Conservation (phyloP, 2,113 vertebrate genomes). For the Boulengerochromis microlepis region DNA sequence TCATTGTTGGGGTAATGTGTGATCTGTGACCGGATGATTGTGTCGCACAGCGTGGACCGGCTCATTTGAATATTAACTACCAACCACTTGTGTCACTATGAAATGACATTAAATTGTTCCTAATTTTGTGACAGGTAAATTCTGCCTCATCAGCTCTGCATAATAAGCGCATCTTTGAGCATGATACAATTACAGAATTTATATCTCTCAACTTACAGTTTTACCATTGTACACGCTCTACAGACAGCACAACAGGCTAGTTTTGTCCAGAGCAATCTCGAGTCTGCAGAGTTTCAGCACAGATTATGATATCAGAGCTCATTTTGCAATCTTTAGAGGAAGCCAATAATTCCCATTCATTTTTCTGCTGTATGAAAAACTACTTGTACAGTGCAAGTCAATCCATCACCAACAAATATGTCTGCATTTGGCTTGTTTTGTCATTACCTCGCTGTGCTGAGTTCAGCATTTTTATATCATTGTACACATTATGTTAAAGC, state of each 20-base stretch:
- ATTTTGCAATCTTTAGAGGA: neutral
- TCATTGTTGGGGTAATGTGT: conserved; percentile 59
- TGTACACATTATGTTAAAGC: neutral
- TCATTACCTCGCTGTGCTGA: neutral
- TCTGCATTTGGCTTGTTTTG: neutral
- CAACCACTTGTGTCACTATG: neutral
- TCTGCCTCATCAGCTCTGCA: neutral
- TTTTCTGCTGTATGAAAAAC: conserved; percentile 1
- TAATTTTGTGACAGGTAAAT: neutral
- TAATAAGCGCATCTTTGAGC: neutral
- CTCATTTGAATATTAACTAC: conserved; percentile 51
- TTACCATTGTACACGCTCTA: neutral
- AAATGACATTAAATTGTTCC: neutral
- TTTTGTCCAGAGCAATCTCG: neutral
- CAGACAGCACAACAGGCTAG: neutral
- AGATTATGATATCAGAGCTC: conserved; percentile 5
- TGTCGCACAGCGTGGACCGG: neutral
- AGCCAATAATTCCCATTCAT: neutral
- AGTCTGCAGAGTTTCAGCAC: neutral
- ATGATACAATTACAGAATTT: neutral
- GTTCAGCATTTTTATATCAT: neutral
- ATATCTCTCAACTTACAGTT: neutral
- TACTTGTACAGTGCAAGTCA: neutral
- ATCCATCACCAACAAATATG: conserved; percentile 10
- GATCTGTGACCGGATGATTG: conserved; percentile 46